These are phyloP conservation scores for Batillaria attramentaria DNA, from an alignment of 1,140 invertebrate species.

Conservation along the genomic window DNA sequence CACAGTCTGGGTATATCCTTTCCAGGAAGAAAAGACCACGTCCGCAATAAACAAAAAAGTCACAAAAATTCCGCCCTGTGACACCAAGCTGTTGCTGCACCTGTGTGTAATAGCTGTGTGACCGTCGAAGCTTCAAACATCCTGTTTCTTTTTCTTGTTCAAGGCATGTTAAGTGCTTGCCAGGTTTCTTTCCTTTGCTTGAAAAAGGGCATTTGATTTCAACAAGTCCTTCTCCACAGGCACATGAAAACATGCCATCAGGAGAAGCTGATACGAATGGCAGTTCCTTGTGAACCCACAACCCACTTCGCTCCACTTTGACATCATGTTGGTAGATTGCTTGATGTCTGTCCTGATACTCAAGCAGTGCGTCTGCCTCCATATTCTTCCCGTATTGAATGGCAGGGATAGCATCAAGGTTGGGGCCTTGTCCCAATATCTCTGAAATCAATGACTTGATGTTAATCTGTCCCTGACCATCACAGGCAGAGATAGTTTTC, in stretches of 20 bases:
- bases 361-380: neutral
- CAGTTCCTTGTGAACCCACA: neutral
- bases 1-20: neutral
- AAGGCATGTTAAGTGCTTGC: neutral
- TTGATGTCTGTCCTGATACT: neutral
- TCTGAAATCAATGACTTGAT: neutral
- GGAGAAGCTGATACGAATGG: neutral
- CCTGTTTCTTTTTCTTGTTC: neutral
- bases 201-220: neutral
- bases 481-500: neutral
- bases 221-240: neutral
- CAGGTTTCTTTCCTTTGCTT: neutral
- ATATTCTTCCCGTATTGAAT: neutral
- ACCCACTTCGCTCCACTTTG: too few relatives aligned
- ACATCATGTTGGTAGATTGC: neutral
- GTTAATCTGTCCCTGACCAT: neutral
- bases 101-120: neutral
- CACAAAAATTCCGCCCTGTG: neutral
- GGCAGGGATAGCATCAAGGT: neutral
- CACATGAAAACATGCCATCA: neutral
- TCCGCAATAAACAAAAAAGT: neutral
- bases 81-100: neutral
- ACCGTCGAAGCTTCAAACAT: neutral
- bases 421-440: neutral
- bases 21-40: neutral